phyloP scores from a whole-genome alignment of 1,140 invertebrate genomes.

The Lucilia sericata region DNA sequence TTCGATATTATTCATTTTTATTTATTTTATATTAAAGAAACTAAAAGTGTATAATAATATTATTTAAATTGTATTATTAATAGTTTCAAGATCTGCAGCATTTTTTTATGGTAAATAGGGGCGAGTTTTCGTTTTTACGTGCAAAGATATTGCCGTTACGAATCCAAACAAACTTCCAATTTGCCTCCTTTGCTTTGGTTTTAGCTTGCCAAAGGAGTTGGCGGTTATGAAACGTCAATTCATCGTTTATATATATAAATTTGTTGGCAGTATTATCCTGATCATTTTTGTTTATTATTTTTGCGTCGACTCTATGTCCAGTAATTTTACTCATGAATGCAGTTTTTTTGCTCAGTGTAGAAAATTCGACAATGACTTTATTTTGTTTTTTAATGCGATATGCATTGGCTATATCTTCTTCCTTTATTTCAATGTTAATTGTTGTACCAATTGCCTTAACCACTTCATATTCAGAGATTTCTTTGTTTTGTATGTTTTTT shows the following conservation, averaged over 20 bases:
- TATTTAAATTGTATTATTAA: not conserved
- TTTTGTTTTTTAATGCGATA: not conserved
- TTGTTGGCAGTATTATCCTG: too few relatives aligned
- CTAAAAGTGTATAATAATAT: too few relatives aligned
- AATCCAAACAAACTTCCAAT: not conserved
- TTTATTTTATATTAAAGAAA: too few relatives aligned
- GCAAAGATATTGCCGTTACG: not conserved
- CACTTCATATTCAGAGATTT: too few relatives aligned
- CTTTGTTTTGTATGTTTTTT: too few relatives aligned
- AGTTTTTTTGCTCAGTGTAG: not conserved
- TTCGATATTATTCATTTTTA: not conserved
- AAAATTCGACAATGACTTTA: not conserved
- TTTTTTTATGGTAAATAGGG: not conserved
- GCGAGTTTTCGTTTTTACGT: not conserved
- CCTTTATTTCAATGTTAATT: too few relatives aligned
- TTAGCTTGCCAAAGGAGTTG: not conserved
- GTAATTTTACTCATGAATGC: too few relatives aligned
- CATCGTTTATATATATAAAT: not conserved
- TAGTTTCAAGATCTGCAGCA: not conserved
- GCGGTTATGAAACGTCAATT: not conserved
- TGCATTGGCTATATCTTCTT: too few relatives aligned
- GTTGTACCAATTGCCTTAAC: too few relatives aligned
- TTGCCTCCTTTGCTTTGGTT: not conserved
- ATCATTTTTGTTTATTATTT: too few relatives aligned
- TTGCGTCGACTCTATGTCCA: too few relatives aligned